Evolutionary conservation across 2,888 invertebrate genomes (phyloP).

Genomic region (Pterobdella sp.): DNA sequence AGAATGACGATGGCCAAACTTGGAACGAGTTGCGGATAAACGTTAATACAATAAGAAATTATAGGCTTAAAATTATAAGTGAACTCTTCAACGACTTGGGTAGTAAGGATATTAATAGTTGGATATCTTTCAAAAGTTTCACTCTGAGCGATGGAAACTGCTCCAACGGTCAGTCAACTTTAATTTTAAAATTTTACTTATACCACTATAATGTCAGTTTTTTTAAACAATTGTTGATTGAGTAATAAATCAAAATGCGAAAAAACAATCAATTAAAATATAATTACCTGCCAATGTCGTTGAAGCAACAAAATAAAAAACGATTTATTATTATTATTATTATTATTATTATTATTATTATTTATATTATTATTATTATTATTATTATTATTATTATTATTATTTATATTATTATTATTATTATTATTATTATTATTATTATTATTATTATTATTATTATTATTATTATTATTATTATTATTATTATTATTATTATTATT

Average conservation of each 20-base stretch:
- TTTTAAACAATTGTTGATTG: too few species aligned
- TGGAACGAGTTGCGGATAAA: background rate
- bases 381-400: background rate
- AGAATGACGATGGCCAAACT: background rate
- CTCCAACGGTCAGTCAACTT: background rate
- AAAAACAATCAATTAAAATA: too few species aligned
- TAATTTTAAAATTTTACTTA: too few species aligned
- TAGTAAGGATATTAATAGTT: background rate
- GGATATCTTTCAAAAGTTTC: constrained; percentile 1
- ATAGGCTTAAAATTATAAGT: background rate
- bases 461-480: background rate
- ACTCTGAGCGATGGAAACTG: constrained; percentile 1
- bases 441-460: background rate
- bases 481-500: background rate
- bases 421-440: background rate
- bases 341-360: background rate
- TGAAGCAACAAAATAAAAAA: too few species aligned
- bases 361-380: background rate
- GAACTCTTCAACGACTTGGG: background rate
- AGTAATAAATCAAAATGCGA: too few species aligned
- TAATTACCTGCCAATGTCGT: too few species aligned
- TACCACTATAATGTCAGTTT: too few species aligned
- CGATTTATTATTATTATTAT: too few species aligned
- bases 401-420: background rate
- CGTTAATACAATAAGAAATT: background rate